phyloP scores from a whole-genome alignment of 2,113 vertebrate species.

The Hypomesus transpacificus region DNA sequence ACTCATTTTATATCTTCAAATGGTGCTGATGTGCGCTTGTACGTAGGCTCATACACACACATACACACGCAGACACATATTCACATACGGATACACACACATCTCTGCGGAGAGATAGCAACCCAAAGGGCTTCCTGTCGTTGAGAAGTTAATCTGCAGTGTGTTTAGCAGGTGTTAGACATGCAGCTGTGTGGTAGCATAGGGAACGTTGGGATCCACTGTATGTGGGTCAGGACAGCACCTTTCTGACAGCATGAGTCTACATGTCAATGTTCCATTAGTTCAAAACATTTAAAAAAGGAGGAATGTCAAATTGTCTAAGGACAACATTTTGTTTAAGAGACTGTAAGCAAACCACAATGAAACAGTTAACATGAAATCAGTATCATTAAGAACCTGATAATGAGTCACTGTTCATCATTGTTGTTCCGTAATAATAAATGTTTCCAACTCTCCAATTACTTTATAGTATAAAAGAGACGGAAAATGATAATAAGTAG shows the following conservation, averaged over 20 bases:
- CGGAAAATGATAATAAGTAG: no score
- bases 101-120: conserved; percentile 35
- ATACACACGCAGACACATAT: conserved; percentile 19
- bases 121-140: conserved; percentile 71
- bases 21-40: no score
- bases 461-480: no score
- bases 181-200: conserved; percentile 59
- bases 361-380: neutral
- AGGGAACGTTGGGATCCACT: conserved; percentile 46
- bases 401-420: neutral
- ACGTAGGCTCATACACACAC: neutral
- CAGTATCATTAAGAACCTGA: neutral
- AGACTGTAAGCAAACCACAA: neutral
- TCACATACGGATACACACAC: conserved; percentile 12
- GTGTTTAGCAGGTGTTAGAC: conserved; percentile 63
- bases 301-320: neutral
- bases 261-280: conserved; percentile 24
- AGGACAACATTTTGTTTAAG: conserved; percentile 9
- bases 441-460: no score
- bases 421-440: no score
- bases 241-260: conserved; percentile 22
- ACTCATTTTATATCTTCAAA: no score
- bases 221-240: conserved; percentile 62
- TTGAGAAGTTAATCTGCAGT: conserved; percentile 62
- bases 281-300: conserved; percentile 3